These are phyloP conservation scores for Lithobates pipiens DNA, from an alignment of 2,797 vertebrate genomes.

Conservation along the genomic window DNA sequence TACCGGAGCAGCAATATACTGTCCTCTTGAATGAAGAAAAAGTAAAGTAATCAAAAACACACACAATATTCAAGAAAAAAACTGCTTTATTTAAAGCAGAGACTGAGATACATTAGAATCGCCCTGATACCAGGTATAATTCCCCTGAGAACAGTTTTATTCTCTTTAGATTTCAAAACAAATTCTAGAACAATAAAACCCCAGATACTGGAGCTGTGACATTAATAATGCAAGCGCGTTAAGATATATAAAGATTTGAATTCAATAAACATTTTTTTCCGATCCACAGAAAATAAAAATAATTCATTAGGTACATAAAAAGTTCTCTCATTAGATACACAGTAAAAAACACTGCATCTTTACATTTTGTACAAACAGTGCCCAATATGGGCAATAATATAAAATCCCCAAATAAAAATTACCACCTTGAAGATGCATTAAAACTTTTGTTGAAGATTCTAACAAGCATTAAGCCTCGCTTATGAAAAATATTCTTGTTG, in stretches of 20 bases:
- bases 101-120: constrained; percentile 72
- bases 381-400: constrained; percentile 91
- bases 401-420: constrained; percentile 65
- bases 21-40: background rate
- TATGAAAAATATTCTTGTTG: background rate
- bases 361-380: constrained; percentile 83
- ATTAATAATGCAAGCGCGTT: constrained; percentile 48
- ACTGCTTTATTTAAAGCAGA: constrained; percentile 88
- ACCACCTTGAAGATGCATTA: constrained; percentile 33
- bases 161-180: constrained; percentile 38
- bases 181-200: constrained; percentile 41
- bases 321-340: constrained; percentile 71
- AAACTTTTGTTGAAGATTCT: constrained; percentile 10
- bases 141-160: constrained; percentile 61
- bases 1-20: background rate
- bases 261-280: constrained; percentile 75
- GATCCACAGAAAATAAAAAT: constrained; percentile 82
- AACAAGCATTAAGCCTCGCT: background rate
- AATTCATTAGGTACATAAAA: constrained; percentile 67
- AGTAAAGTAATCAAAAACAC: background rate
- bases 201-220: constrained; percentile 57
- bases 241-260: constrained; percentile 66
- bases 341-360: constrained; percentile 90
- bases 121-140: constrained; percentile 57
- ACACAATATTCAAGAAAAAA: constrained; percentile 73